Base-by-base conservation (phyloP, 2,797 vertebrate species). In the Neosilurus hyrtlii region DNA sequence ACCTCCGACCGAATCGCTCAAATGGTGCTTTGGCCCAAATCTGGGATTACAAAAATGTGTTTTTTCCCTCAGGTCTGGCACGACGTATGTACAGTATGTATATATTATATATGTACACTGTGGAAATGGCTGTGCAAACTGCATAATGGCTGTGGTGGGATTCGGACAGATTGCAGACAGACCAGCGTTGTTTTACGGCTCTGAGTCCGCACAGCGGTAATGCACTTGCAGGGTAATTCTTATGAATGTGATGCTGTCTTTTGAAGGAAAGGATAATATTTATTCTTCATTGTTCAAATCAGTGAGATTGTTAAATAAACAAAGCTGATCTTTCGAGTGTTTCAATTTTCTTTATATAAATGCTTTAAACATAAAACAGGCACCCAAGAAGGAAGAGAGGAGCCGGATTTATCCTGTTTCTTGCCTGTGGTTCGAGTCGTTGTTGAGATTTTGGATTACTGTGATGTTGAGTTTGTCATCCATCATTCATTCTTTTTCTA, bases 1-100 rank as follows among this genome's bases (percentile, higher is more conserved):
- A 88, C 83, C 86, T 88, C 73, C 71, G 62, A 86, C 79, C 85
- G 72, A 84, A 89, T 79, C 59, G 24, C 83, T 81, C 80, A 85
- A 67, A 72, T 56, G 72, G 59, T 71, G 74, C 83, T 83, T 72
- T 26, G 74, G 35, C 65, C 81, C 76, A 15, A 79, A 73, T 67
- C 56, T 73, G 79, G 84, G 85, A 87, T 68, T 80, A 85, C 82
- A 86, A 81, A 82, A 89, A 83, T 83, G 84, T 81, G 66, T 68
- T 87, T 61, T 87, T 61, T 82, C 71, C 57, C 70, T 67, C 73
- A 35, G 43, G 56, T 77, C 49, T 74, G 73, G 67, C 30, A 26
- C 15, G 15, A 30, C 14, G 67, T 75, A 73, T 85, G 67, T 54
- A 78, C 79, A 30, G 70, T 52, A 79, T 73, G 66, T 77, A 75